These are phyloP conservation scores for Incurvaria masculella DNA, from an alignment of 2,888 invertebrate species.

Conservation along the genomic window DNA sequence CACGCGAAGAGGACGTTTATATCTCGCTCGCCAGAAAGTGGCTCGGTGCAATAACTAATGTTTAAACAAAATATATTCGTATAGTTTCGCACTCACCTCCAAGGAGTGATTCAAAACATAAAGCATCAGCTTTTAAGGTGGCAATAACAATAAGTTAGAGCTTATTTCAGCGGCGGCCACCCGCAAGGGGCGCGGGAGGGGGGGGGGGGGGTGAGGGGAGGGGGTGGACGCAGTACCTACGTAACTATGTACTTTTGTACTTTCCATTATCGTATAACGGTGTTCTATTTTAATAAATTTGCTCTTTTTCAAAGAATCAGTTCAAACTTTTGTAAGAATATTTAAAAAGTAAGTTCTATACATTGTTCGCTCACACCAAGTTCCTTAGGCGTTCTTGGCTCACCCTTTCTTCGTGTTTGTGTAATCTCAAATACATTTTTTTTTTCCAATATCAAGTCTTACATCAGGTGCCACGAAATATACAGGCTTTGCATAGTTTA, in stretches of 20 bases:
- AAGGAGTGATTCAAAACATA: slow-evolving; percentile 31
- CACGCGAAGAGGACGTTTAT: no score
- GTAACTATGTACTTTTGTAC: slow-evolving; percentile 37
- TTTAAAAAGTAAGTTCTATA: no score
- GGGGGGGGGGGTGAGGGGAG: not conserved
- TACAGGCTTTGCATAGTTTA: no score
- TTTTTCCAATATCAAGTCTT: no score
- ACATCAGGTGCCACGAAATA: no score
- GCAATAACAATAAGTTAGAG: slow-evolving; percentile 59
- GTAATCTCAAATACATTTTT: no score
- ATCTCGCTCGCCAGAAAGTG: no score
- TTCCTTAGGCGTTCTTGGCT: no score
- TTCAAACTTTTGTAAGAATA: no score
- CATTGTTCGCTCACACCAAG: no score
- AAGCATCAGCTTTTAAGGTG: slow-evolving; percentile 50
- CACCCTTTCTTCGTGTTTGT: no score
- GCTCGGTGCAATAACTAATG: not conserved
- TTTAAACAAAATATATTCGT: not conserved
- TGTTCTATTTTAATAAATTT: slow-evolving; percentile 56
- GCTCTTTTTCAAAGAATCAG: no score
- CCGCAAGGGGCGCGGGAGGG: not conserved
- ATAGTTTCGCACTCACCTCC: not conserved
- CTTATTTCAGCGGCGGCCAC: slow-evolving; percentile 22
- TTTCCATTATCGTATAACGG: slow-evolving; percentile 47
- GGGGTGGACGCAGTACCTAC: not conserved